Conservation (phyloP, 2,113 vertebrate genomes). For the Thunnus maccoyii region DNA sequence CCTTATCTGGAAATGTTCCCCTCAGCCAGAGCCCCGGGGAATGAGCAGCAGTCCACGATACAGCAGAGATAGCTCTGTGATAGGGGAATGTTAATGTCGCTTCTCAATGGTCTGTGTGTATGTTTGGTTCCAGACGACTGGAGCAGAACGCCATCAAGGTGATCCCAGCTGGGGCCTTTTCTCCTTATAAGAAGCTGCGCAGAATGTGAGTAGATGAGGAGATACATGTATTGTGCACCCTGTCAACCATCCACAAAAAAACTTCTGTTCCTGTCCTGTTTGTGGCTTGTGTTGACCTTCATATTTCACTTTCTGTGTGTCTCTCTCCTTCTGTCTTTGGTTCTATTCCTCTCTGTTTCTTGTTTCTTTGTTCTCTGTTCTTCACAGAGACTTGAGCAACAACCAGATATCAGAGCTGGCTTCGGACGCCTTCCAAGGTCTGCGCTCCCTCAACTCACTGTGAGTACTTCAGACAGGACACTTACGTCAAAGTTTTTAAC, state of each 20-base stretch:
- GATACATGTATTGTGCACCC: conserved; percentile 44
- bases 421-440: conserved; percentile 95
- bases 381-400: conserved; percentile 96
- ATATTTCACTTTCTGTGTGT: conserved; percentile 14
- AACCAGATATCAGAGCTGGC: conserved; percentile 98
- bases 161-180: conserved; percentile 97
- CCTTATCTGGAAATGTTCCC: conserved; percentile 71
- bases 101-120: conserved; percentile 74
- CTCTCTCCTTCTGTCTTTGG: conserved; percentile 2
- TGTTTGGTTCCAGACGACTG: conserved; percentile 90
- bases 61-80: conserved; percentile 54
- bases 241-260: conserved; percentile 24
- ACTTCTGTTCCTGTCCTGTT: conserved; percentile 16
- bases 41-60: conserved; percentile 52
- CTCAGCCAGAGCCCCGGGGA: conserved; percentile 41
- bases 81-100: conserved; percentile 66
- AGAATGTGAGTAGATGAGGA: conserved; percentile 92
- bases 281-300: conserved; percentile 22
- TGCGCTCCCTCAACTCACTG: conserved; percentile 98
- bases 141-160: conserved; percentile 99
- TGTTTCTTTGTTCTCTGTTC: conserved; percentile 68
- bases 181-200: conserved; percentile 96
- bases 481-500: neutral
- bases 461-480: conserved; percentile 81
- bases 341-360: conserved; percentile 1